Percentiles rank a stretch among this genome's conserved stretches.
Evolutionary conservation across 2,113 vertebrate genomes (phyloP).

Genomic region (Penelope pileata): DNA sequence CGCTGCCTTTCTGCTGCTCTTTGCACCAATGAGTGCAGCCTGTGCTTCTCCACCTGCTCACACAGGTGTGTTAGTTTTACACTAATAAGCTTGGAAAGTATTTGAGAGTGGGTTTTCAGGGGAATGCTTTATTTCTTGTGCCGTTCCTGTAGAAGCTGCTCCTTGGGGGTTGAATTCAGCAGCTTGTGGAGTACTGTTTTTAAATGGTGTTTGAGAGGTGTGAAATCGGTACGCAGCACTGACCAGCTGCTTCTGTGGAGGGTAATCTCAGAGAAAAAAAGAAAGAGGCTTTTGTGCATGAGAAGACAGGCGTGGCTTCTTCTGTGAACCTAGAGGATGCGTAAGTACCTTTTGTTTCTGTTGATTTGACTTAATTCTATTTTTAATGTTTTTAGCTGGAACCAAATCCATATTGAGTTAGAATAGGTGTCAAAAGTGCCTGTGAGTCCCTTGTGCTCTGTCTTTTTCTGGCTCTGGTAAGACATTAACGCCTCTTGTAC

Average conservation of each 20-base stretch:
- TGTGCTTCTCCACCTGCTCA: background rate
- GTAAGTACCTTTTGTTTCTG: background rate
- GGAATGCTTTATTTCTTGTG: background rate
- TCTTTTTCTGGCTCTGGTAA: background rate
- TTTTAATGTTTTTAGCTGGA: background rate
- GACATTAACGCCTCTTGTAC: background rate
- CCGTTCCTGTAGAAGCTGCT: accelerated
- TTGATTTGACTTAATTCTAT: background rate
- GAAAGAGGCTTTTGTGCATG: accelerated
- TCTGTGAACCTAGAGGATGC: background rate
- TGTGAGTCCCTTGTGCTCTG: background rate
- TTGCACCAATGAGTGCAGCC: background rate
- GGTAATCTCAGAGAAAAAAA: background rate
- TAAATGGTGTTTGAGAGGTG: accelerated
- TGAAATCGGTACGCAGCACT: accelerated
- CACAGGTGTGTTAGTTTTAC: background rate
- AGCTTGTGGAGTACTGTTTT: background rate
- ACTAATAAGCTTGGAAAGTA: background rate
- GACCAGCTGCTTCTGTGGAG: accelerated
- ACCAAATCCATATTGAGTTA: accelerated
- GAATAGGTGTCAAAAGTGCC: background rate
- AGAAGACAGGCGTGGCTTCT: background rate
- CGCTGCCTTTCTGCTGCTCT: background rate
- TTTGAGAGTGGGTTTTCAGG: background rate
- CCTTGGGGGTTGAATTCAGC: background rate